A percentile compares a stretch with the other conserved stretches of the same genome.
Evolutionary conservation across 2,888 invertebrate species (phyloP).

Genomic region (Callimorpha dominula): DNA sequence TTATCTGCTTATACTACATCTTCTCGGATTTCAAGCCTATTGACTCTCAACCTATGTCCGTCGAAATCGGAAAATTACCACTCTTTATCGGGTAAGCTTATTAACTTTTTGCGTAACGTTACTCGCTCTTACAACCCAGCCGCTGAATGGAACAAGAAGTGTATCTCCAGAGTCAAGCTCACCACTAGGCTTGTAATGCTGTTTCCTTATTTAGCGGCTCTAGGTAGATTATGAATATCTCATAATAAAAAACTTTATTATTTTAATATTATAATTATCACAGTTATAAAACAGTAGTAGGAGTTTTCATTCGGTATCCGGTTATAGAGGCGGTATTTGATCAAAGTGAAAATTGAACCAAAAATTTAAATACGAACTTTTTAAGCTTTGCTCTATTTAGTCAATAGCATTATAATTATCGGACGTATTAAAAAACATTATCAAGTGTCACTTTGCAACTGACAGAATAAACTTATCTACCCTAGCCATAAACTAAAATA

Average conservation of each 20-base stretch:
- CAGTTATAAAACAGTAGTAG: too few relatives aligned
- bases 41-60: constrained; percentile 84
- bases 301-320: not conserved
- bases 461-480: not conserved
- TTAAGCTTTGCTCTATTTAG: not conserved
- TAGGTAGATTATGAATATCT: not conserved
- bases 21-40: constrained; percentile 84
- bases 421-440: too few relatives aligned
- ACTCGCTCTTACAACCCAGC: not conserved
- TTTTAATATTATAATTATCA: too few relatives aligned
- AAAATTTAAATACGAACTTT: too few relatives aligned
- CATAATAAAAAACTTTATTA: too few relatives aligned
- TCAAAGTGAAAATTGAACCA: too few relatives aligned
- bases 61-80: constrained; percentile 89
- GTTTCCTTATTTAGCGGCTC: not conserved
- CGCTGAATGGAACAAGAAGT: not conserved
- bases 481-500: not conserved
- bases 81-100: constrained; percentile 91
- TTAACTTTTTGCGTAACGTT: not conserved
- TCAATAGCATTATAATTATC: not conserved
- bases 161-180: not conserved
- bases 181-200: not conserved
- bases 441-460: too few relatives aligned
- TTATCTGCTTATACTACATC: constrained; percentile 94
- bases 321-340: not conserved